Evolutionary conservation across 1,140 invertebrate species (phyloP).

Genomic region (Anastrepha obliqua): DNA sequence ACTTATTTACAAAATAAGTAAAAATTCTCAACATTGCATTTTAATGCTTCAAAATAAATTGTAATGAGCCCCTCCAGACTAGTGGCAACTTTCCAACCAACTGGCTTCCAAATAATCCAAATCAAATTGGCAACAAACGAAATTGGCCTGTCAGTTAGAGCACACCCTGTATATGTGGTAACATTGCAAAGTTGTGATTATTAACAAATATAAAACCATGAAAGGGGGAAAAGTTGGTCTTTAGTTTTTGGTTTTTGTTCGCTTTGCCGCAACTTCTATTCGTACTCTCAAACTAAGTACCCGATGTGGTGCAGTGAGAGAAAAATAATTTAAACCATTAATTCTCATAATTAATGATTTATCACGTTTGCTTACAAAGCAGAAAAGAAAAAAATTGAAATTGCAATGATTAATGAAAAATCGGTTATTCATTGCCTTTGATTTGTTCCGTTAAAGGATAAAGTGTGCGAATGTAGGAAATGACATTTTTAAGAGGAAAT

Average conservation of each 20-base stretch:
- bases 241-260: background rate
- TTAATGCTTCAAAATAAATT: too few species aligned
- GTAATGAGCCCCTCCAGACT: too few species aligned
- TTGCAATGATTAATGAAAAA: conserved; percentile 35
- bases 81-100: too few species aligned
- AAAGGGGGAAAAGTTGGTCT: background rate
- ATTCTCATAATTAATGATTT: conserved; percentile 44
- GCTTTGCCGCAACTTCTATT: background rate
- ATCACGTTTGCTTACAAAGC: conserved; percentile 8
- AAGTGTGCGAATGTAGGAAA: conserved; percentile 2
- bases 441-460: background rate
- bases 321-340: conserved; percentile 27
- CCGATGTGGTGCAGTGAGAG: background rate
- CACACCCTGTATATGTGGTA: background rate
- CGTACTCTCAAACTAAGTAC: background rate
- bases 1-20: too few species aligned
- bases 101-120: too few species aligned
- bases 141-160: too few species aligned
- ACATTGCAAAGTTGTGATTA: background rate
- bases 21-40: too few species aligned
- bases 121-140: too few species aligned
- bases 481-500: background rate
- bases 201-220: too few species aligned
- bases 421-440: background rate
- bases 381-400: background rate